Evolutionary conservation across 2,888 invertebrate genomes (phyloP), one percentile per base, ranked within the genome.

Genomic region (Microctonus aethiopoides): DNA sequence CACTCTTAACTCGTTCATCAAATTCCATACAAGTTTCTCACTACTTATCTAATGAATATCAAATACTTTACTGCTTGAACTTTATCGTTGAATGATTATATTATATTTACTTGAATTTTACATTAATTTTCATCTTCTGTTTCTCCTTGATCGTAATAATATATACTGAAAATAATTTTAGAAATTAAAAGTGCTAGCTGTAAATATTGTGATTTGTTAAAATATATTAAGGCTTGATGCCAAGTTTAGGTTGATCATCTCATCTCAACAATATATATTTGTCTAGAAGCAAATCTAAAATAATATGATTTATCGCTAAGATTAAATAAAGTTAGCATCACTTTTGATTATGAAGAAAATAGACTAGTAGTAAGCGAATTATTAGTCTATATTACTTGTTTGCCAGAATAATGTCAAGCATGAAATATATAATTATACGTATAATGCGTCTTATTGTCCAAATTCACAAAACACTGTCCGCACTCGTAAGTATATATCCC

Each of bases 381-480:
- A 5, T 29, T 29, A 24, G 2, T 13, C 13, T 26, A 24, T 62
- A 41, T 63, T 63, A 29, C 34, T n/a, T 16, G 11, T 29, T 26
- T 62, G 46, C 46, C 41, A 16, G n/a, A 46, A 16, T 62, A 46
- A 62, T 52, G 20, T 52, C 22, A n/a, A 36, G 52, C 11, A 52
- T 34, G 13, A 29, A 29, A 52, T 52, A 64, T 64, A 64, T 54
- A 64, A 64, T 64, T 64, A 64, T 24, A 13, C 11, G 20, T 36
- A 64, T 29, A 29, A 22, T 16, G 10, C 20, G 32, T 64, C 24
- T 51, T 32, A 34, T 22, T 36, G 54, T 36, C 39, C 36, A 36
- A 67, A 56, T 68, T 36, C 56, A 22, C 62, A 54, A 36, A 68
- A 68, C 20, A 39, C 46, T 16, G 41, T 46, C n/a, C 11, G 52